Evolutionary conservation across 2,797 vertebrate species (phyloP), one percentile per base, ranked within the genome.

Genomic region (Masticophis lateralis): DNA sequence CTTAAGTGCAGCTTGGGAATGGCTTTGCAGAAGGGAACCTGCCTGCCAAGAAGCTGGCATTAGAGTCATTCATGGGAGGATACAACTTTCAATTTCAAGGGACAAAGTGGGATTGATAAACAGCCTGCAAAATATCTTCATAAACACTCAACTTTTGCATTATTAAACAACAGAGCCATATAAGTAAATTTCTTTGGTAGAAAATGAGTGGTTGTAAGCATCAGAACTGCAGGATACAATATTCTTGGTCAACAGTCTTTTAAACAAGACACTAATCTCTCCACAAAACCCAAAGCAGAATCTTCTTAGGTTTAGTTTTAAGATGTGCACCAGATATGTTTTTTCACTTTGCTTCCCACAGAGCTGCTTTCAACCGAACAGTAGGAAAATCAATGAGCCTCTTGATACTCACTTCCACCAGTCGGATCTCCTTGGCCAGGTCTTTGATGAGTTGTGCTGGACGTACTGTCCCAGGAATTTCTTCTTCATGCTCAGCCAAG

Each of bases 401-500:
- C 61, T 86, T 56, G 56, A 28, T 92, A 91, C 95, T 97, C 97
- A 99, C 99, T 98, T 99, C 99, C 92, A 99, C 99, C 92, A 99
- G 98, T 63, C 98, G 98, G 93, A 99, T 99, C 97, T 99, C 99
- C 96, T 99, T 99, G 94, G 98, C 98, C 96, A 99, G 97, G 95
- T 99, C 99, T 96, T 99, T 99, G 92, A 99, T 98, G 86, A 99
- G 97, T 60, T 98, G 98, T 89, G 98, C 98, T 1, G 98, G 99
- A 92, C 98, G 98, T 91, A 99, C 98, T 25, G 98, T 99, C 94
- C 99, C 98, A 1, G 99, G 99, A 94, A 99, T 99, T 97, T 99
- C 99, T 83, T 98, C 98, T 94, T 99, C 98, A 32, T 99, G 99
- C 2, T 99, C 98, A 92, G 97, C 94, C 94, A 99, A 96, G 60